Base-by-base conservation (phyloP, 2,797 vertebrate genomes). In the Gymnopithys bicolor region DNA sequence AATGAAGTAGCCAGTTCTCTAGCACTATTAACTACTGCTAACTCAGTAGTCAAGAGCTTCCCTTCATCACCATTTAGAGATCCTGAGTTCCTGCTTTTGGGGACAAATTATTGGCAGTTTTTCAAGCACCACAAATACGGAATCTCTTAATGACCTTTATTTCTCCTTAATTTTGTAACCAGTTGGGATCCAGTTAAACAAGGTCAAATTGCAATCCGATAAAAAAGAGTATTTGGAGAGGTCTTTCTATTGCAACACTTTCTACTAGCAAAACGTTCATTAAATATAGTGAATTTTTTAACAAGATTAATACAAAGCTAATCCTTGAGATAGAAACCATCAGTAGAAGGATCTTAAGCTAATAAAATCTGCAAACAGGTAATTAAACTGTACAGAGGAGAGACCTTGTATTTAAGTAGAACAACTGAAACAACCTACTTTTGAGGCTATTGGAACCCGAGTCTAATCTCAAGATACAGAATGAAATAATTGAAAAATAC, bases 111-210 rank as follows among this genome's bases (percentile, higher is more conserved):
- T 0, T 22, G 63, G 63, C 52, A 59, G 66, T 13, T 75, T 35
- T 46, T 56, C 77, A 95, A 92, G 76, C 35, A 95, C 66, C 87
- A 92, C 89, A 86, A 84, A 28, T 74, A 84, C 56, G 46, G 58
- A 87, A 82, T 84, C 86, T 96, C 83, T 84, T 81, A 56, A 30
- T 62, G 67, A 95, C 86, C 80, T 96, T 96, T 96, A 94, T 95
- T 94, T 94, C 51, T 84, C 46, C 70, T 90, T 17, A 73, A 52
- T 84, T 93, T 88, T 39, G 41, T 86, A 77, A 74, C 85, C 74
- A 84, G 67, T 11, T 79, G 63, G 70, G 60, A 82, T 88, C 55
- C 85, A 94, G 66, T 63, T 62, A 62, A 88, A 87, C 85, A 90
- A 77, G 49, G 66, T 89, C 76, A 84, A 90, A 68, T 41, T 41